These are phyloP conservation scores for Tetraneura akinire DNA, from an alignment of 1,140 invertebrate species.

Conservation along the genomic window DNA sequence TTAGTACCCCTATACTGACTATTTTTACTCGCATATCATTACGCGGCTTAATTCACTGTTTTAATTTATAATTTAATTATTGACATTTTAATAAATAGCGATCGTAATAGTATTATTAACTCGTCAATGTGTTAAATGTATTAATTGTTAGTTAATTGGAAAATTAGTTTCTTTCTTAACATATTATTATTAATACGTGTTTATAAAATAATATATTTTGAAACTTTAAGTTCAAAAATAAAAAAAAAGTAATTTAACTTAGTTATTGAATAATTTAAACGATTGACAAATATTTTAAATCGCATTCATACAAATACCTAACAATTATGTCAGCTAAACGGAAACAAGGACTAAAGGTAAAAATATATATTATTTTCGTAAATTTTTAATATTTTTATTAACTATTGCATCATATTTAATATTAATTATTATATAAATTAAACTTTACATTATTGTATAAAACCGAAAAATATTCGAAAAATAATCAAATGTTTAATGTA, in stretches of 20 bases:
- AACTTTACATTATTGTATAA: background rate
- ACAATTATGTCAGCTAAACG: conserved; percentile 25
- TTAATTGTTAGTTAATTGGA: background rate
- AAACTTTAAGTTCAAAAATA: background rate
- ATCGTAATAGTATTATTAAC: background rate
- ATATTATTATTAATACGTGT: background rate
- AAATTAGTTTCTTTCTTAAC: background rate
- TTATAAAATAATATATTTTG: background rate
- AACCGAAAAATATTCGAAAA: background rate
- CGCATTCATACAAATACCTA: background rate
- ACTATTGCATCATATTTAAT: no score
- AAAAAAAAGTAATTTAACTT: background rate
- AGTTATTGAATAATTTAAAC: background rate
- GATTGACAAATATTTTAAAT: background rate
- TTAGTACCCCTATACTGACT: no score
- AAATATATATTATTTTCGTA: background rate
- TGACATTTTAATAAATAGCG: background rate
- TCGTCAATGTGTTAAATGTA: background rate
- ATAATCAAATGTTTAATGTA: background rate
- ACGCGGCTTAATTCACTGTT: background rate
- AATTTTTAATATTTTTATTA: no score
- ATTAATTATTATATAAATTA: no score
- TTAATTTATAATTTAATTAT: no score
- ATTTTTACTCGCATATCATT: background rate
- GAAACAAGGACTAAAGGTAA: conserved; percentile 38